These are phyloP conservation scores for Amphiprion ocellaris DNA, from an alignment of 2,113 vertebrate species.

Conservation along the genomic window DNA sequence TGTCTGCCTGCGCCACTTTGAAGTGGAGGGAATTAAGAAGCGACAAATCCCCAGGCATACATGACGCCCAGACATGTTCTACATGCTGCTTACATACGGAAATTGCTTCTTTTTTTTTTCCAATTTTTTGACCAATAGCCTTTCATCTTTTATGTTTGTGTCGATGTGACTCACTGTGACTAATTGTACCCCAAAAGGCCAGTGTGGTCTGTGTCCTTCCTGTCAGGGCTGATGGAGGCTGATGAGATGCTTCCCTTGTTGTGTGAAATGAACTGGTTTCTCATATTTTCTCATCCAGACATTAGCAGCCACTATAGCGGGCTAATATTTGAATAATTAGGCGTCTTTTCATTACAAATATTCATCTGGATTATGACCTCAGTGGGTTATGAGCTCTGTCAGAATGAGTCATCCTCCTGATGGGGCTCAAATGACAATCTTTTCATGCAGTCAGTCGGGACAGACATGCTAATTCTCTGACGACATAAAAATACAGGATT, in stretches of 20 bases:
- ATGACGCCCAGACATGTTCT: constrained; percentile 36
- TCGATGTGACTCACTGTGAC: constrained; percentile 20
- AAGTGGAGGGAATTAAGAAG: constrained; percentile 60
- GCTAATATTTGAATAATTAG: constrained; percentile 39
- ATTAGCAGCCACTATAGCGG: background rate
- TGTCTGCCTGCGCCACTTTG: constrained; percentile 45
- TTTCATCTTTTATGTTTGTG: constrained; percentile 32
- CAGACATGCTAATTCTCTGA: constrained; percentile 13
- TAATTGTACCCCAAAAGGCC: constrained; percentile 29
- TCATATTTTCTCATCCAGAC: constrained; percentile 3
- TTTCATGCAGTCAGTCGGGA: background rate
- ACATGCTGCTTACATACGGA: constrained; percentile 61
- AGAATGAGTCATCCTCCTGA: background rate
- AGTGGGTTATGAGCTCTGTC: constrained; percentile 3
- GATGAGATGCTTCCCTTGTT: constrained; percentile 1
- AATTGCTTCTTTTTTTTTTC: constrained; percentile 35
- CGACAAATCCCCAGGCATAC: constrained; percentile 46
- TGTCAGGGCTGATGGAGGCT: constrained; percentile 7
- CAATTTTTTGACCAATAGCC: constrained; percentile 12
- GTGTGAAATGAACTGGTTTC: constrained; percentile 12
- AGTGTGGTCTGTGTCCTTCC: constrained; percentile 19
- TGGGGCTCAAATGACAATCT: constrained; percentile 2
- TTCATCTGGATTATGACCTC: constrained; percentile 41
- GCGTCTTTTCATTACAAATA: constrained; percentile 30
- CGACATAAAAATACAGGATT: constrained; percentile 24